Conservation (phyloP, 2,888 invertebrate species). For the Ditylenchus weischeri region DNA sequence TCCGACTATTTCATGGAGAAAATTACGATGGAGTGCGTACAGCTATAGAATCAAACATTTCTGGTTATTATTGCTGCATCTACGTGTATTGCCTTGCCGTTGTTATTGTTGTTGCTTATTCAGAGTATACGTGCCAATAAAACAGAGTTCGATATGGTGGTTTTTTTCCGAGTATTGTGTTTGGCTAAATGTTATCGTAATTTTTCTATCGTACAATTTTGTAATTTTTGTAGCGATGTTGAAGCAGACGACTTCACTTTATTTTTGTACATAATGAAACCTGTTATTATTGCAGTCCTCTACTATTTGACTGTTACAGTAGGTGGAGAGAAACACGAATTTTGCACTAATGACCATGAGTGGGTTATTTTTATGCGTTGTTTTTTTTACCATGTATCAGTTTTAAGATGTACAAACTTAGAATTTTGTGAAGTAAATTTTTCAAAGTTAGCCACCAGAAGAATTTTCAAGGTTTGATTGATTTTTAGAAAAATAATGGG, state of each 20-base stretch:
- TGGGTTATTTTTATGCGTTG: no score
- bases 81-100: neutral
- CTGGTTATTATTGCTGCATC: no score
- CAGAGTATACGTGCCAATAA: neutral
- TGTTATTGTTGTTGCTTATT: conserved; percentile 4
- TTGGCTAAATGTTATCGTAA: no score
- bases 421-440: neutral
- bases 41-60: neutral
- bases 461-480: neutral
- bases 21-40: neutral
- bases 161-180: no score
- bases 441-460: neutral
- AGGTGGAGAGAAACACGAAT: neutral
- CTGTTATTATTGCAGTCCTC: no score
- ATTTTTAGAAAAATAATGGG: conserved; percentile 1
- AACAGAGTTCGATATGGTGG: no score
- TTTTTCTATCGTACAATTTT: no score
- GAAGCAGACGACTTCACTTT: no score
- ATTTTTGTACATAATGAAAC: no score
- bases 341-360: conserved; percentile 6
- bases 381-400: no score
- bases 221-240: no score
- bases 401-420: neutral
- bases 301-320: no score
- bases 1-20: conserved; percentile 17